phyloP scores from a whole-genome alignment of 2,797 vertebrate genomes.

The Danio jaintianensis region DNA sequence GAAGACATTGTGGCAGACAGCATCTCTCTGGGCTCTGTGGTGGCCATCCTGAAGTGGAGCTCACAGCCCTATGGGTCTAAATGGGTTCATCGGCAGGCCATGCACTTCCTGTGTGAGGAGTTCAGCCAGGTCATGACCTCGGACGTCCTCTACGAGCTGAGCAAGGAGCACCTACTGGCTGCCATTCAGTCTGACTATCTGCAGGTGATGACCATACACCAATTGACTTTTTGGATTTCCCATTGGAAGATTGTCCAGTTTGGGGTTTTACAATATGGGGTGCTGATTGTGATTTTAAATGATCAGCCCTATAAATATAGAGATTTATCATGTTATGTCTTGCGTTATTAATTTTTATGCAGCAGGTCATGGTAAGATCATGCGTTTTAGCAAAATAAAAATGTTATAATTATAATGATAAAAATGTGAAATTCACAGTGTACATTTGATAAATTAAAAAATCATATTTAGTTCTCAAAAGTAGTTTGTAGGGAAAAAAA shows the following conservation, averaged over 20 bases:
- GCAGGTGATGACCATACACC: slow-evolving; percentile 82
- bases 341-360: too few species aligned
- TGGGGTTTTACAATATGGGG: neutral
- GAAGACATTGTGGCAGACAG: slow-evolving; percentile 98
- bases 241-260: neutral
- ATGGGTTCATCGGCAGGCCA: slow-evolving; percentile 97
- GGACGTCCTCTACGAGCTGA: slow-evolving; percentile 94
- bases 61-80: slow-evolving; percentile 97
- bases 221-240: neutral
- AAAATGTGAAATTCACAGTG: too few species aligned
- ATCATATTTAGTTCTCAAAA: too few species aligned
- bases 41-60: slow-evolving; percentile 98
- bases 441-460: too few species aligned
- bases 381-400: too few species aligned
- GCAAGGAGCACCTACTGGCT: slow-evolving; percentile 94
- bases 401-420: too few species aligned
- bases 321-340: neutral
- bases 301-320: neutral
- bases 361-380: too few species aligned
- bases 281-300: neutral
- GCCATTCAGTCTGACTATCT: slow-evolving; percentile 98
- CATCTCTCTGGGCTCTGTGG: slow-evolving; percentile 94
- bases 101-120: slow-evolving; percentile 99
- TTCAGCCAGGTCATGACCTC: slow-evolving; percentile 97
- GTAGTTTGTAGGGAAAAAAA: too few species aligned